Evolutionary conservation across 2,113 vertebrate species (phyloP).

Genomic region (Gorsachius goisagi): DNA sequence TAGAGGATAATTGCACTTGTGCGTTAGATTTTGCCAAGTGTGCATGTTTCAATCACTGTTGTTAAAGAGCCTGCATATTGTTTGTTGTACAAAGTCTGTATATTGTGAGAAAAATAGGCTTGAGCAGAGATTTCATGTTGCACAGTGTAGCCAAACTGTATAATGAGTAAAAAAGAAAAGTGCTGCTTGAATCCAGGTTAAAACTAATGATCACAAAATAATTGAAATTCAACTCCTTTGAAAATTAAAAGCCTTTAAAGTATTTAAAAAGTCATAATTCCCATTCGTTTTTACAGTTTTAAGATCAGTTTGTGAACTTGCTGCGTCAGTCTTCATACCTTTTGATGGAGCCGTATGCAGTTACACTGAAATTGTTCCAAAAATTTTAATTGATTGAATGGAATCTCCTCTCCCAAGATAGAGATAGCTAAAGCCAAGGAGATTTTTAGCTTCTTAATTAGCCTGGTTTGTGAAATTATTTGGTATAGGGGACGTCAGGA

Average conservation of each 20-base stretch:
- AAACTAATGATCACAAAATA: neutral
- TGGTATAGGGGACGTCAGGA: conserved; percentile 50
- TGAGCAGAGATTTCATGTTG: neutral
- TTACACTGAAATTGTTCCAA: neutral
- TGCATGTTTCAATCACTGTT: neutral
- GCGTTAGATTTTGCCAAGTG: neutral
- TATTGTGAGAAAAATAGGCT: conserved; percentile 10
- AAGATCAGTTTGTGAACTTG: neutral
- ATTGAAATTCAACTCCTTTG: neutral
- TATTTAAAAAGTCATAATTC: neutral
- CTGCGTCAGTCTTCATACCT: neutral
- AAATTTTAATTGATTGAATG: conserved; percentile 19
- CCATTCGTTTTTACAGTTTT: neutral
- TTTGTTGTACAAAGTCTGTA: neutral
- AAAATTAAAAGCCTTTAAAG: neutral
- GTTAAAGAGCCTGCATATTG: neutral
- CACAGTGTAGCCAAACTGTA: neutral
- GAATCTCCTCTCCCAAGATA: conserved; percentile 8
- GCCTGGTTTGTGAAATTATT: conserved; percentile 52
- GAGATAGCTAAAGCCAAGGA: conserved; percentile 45
- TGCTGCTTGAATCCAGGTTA: neutral
- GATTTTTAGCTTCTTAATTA: conserved; percentile 52
- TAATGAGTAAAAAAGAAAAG: neutral
- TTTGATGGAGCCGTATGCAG: neutral
- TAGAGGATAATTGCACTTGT: neutral